Conservation (phyloP, 2,888 invertebrate genomes). For the Eupeodes luniger region DNA sequence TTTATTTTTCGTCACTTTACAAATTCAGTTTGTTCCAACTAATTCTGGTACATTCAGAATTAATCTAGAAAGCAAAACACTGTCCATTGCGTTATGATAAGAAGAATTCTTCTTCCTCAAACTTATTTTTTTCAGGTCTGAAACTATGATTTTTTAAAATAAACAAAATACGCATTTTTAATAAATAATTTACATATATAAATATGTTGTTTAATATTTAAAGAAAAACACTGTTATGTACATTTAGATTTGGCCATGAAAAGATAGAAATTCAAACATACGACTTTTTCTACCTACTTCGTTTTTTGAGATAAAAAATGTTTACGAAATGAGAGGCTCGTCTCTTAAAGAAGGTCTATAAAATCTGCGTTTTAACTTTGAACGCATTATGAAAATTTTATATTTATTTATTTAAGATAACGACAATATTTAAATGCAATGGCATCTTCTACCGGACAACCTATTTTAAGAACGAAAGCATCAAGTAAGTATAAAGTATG, state of each 20-base stretch:
- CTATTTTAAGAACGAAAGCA: conserved; percentile 10
- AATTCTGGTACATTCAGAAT: conserved; percentile 59
- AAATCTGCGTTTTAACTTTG: conserved; percentile 1
- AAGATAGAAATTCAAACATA: conserved; percentile 30
- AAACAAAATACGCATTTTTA: not conserved
- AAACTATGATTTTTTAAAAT: conserved; percentile 12
- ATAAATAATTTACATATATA: not conserved
- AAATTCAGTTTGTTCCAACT: conserved; percentile 57
- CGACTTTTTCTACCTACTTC: not conserved
- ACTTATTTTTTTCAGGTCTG: conserved; percentile 21
- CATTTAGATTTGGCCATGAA: not conserved
- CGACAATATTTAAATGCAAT: conserved; percentile 12
- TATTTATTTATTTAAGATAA: conserved; percentile 47
- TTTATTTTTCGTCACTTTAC: conserved; percentile 27
- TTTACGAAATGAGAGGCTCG: conserved; percentile 63
- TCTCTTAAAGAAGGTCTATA: conserved; percentile 39
- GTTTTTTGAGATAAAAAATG: conserved; percentile 21
- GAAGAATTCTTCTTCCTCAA: conserved; percentile 42
- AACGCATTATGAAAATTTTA: conserved; percentile 15
- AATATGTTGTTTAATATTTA: not conserved
- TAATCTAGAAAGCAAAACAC: conserved; percentile 46
- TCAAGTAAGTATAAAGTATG: too few relatives aligned
- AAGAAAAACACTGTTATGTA: not conserved
- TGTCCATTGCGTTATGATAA: conserved; percentile 50
- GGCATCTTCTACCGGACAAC: not conserved